A percentile compares a stretch with the other conserved stretches of the same genome.
phyloP scores from a whole-genome alignment of 1,140 invertebrate genomes.

The Anastrepha ludens region DNA sequence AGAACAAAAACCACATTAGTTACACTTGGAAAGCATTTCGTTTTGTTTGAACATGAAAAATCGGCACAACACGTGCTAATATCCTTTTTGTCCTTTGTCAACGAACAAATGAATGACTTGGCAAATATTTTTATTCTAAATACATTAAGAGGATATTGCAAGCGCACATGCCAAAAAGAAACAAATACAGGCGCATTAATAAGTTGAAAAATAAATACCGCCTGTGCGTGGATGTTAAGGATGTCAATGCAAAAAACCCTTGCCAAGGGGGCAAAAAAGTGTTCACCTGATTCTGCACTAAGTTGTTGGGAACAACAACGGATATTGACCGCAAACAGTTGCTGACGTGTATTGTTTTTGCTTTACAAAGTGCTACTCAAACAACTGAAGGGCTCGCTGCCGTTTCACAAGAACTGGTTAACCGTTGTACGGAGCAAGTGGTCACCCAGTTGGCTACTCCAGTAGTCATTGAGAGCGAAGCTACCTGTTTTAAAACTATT shows the following conservation, averaged over 20 bases:
- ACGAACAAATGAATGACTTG: slow-evolving; percentile 21
- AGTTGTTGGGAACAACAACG: not conserved
- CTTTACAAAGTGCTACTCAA: not conserved
- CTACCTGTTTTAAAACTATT: not conserved
- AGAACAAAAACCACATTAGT: not conserved
- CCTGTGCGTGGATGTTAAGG: not conserved
- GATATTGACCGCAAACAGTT: slow-evolving; percentile 9
- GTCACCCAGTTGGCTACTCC: not conserved
- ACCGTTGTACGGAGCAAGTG: not conserved
- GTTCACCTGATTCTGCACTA: not conserved
- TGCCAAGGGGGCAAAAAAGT: not conserved
- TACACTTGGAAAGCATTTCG: slow-evolving; percentile 7
- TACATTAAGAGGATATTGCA: slow-evolving; percentile 13
- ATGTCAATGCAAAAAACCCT: slow-evolving; percentile 5
- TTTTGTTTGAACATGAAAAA: not conserved
- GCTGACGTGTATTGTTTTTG: not conserved
- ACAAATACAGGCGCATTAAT: not conserved
- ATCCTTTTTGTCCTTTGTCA: slow-evolving; percentile 44
- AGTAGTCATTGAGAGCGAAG: not conserved
- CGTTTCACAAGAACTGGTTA: not conserved
- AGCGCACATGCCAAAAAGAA: slow-evolving; percentile 7
- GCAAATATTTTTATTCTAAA: slow-evolving; percentile 52
- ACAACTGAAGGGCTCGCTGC: not conserved
- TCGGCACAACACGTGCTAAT: slow-evolving; percentile 41
- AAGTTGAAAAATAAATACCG: slow-evolving; percentile 6